Conservation (phyloP, 2,888 invertebrate species). For the Clivina fossor region DNA sequence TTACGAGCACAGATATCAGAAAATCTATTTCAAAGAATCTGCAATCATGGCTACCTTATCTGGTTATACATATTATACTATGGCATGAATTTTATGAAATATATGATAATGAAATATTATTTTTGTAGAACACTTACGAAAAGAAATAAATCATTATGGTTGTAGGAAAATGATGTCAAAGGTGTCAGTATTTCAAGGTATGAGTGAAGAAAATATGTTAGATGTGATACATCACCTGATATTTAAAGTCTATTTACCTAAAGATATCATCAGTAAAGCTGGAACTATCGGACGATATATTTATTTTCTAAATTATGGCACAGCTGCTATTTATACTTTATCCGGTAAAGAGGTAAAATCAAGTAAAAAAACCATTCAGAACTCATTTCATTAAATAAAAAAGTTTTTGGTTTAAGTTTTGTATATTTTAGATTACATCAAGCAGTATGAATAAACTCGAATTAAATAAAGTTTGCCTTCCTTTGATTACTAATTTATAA, state of each 20-base stretch:
- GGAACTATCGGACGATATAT: constrained; percentile 49
- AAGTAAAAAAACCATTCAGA: no score
- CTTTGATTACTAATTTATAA: no score
- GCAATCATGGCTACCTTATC: constrained; percentile 53
- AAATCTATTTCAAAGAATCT: constrained; percentile 55
- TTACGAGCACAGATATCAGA: constrained; percentile 56
- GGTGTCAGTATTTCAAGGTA: constrained; percentile 49
- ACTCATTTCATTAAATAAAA: no score
- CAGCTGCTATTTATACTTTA: constrained; percentile 52
- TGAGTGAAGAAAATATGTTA: constrained; percentile 47
- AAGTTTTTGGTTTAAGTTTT: no score
- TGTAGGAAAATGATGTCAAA: constrained; percentile 42
- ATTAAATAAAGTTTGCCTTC: no score
- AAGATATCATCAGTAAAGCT: constrained; percentile 51
- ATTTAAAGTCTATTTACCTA: constrained; percentile 50
- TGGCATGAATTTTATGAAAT: no score
- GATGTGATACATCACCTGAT: constrained; percentile 46
- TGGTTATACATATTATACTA: no score
- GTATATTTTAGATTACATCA: no score
- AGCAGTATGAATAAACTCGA: no score
- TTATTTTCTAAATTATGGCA: constrained; percentile 53
- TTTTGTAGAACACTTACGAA: constrained; percentile 15
- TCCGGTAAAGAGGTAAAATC: constrained; percentile 52
- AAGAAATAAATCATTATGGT: constrained; percentile 19
- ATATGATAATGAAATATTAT: no score